These are phyloP conservation scores for Caenorhabditis uteleia DNA, from an alignment of 2,888 invertebrate species.

Conservation along the genomic window DNA sequence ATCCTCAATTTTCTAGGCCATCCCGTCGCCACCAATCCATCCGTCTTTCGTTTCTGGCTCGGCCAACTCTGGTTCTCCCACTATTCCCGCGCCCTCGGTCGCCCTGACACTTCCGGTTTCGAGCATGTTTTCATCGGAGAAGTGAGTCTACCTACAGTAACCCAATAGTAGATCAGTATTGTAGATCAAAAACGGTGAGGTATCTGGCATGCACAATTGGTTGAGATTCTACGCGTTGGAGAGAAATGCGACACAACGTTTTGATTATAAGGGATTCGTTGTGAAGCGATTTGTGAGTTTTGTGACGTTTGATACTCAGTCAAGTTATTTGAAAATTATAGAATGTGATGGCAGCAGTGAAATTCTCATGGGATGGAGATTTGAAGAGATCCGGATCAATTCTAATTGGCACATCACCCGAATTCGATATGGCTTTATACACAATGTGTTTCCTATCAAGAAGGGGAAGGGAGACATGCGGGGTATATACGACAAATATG, in stretches of 20 bases:
- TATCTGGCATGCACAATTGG: constrained; percentile 85
- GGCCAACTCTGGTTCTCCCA: constrained; percentile 75
- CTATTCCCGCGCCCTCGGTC: constrained; percentile 79
- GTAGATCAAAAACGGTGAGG: constrained; percentile 77
- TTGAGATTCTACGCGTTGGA: constrained; percentile 80
- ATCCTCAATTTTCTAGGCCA: constrained; percentile 56
- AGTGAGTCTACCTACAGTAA: too few relatives aligned
- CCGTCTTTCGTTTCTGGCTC: constrained; percentile 51
- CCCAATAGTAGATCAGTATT: not conserved
- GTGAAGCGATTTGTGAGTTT: constrained; percentile 63
- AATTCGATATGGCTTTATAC: constrained; percentile 87
- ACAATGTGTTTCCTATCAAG: constrained; percentile 84
- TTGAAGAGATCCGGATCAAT: constrained; percentile 58
- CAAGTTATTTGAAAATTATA: constrained; percentile 19
- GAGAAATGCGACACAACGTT: constrained; percentile 73
- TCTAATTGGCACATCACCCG: constrained; percentile 77
- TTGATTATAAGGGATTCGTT: constrained; percentile 67
- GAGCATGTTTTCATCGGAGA: constrained; percentile 91
- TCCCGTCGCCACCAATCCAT: constrained; percentile 54
- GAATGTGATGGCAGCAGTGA: constrained; percentile 62
- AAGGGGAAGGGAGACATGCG: constrained; percentile 75
- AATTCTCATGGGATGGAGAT: constrained; percentile 56
- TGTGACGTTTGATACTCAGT: not conserved
- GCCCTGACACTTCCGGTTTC: constrained; percentile 86
- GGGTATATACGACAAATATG: not conserved